Percentiles rank a stretch among this genome's conserved stretches.
Conservation (phyloP, 92 coral and sea anemone species). For the Muricea muricata region DNA sequence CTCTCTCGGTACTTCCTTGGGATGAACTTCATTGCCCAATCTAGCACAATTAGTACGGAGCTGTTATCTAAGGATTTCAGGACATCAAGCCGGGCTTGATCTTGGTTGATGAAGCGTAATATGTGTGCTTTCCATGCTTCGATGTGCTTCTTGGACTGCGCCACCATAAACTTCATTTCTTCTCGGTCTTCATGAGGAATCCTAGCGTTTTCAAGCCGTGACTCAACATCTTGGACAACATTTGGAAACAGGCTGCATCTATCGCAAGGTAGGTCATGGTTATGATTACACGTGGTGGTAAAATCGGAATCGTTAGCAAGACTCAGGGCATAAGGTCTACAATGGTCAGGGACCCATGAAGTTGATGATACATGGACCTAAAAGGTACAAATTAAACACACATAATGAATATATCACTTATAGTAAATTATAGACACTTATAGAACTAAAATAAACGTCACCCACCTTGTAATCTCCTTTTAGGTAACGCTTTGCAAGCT, state of each 20-base stretch:
- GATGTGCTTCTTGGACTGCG: slow-evolving; percentile 30
- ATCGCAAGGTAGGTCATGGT: neutral
- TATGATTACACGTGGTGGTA: neutral
- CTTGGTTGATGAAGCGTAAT: slow-evolving; percentile 12
- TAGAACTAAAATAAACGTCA: neutral
- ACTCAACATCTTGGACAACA: neutral
- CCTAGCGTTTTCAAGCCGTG: neutral
- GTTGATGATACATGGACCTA: neutral
- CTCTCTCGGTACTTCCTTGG: slow-evolving; percentile 35
- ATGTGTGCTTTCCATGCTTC: slow-evolving; percentile 44
- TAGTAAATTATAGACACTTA: too few relatives aligned
- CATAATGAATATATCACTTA: too few relatives aligned
- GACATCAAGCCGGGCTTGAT: slow-evolving; percentile 9
- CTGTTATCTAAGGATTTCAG: neutral
- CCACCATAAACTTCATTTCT: slow-evolving; percentile 16
- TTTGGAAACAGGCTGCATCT: neutral
- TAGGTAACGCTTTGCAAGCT: slow-evolving; percentile 59
- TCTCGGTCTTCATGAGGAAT: neutral
- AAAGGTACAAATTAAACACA: neutral
- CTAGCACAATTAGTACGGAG: slow-evolving; percentile 6
- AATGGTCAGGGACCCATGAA: neutral
- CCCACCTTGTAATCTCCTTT: slow-evolving; percentile 68
- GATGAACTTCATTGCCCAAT: slow-evolving; percentile 42
- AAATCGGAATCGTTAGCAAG: neutral
- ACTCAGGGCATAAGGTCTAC: neutral